Evolutionary conservation across 2,113 vertebrate genomes (phyloP).

Genomic region (Sula dactylatra): DNA sequence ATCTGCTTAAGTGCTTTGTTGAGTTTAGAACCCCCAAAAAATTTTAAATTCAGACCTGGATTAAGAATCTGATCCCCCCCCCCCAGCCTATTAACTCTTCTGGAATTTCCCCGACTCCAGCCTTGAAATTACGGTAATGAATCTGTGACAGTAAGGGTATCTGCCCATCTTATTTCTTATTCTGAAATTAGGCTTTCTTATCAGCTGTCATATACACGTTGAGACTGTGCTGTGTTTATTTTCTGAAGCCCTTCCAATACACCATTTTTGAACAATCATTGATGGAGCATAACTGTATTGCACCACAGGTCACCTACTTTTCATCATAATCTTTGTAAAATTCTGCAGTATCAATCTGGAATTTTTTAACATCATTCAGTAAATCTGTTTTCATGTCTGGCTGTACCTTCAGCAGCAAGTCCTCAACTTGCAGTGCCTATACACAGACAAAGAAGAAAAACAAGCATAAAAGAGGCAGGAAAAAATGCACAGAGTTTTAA

Average conservation of each 20-base stretch:
- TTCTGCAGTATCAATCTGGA: constrained; percentile 62
- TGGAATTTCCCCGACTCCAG: neutral
- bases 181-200: neutral
- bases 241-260: neutral
- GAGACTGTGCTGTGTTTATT: neutral
- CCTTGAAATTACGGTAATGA: neutral
- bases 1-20: neutral
- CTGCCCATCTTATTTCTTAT: neutral
- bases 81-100: neutral
- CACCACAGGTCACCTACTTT: constrained; percentile 64
- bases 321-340: constrained; percentile 76
- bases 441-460: neutral
- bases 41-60: neutral
- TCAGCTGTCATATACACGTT: neutral
- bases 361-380: constrained; percentile 67
- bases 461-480: neutral
- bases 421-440: constrained; percentile 78
- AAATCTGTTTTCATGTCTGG: constrained; percentile 81
- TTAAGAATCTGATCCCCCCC: neutral
- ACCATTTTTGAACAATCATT: neutral
- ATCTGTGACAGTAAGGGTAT: neutral
- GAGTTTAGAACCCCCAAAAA: rapidly evolving
- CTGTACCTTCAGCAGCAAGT: constrained; percentile 76
- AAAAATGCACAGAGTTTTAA: neutral
- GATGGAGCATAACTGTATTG: neutral